Evolutionary conservation across 2,888 invertebrate species (phyloP), one percentile per base, ranked within the genome.

Genomic region (Thecophora atra): DNA sequence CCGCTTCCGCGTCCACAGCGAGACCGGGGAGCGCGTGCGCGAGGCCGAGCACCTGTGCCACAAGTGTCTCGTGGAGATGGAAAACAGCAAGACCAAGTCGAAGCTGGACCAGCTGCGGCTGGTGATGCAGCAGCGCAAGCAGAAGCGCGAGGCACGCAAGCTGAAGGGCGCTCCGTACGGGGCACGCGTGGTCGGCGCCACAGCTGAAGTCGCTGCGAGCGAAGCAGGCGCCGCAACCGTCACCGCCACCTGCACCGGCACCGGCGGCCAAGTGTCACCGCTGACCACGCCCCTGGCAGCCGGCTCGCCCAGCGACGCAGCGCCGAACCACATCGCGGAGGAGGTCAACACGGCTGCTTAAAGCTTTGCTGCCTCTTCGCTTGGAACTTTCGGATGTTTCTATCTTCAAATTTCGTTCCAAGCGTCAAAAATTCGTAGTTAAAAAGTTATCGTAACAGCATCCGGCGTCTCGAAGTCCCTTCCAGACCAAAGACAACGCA

Each of bases 41-140:
- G 37, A 37, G 8, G 8, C 1, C 21, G 81, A 82, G 64, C 79
- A 80, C 73, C 82, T 82, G 76, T 86, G 87, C 77, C 80, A 81
- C 47, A 89, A 84, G 87, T 92, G 88, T 79, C 78, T 81, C 21
- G 86, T 90, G 72, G 91, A 91, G 65, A 87, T 91, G 82, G 93
- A 94, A 77, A 94, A 94, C 83, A 90, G 91, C 78, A 93, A 93
- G 79, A 93, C 94, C 8, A 92, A 94, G 80, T 93, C 93, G 78
- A 97, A 97, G 86, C 90, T 97, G 86, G 94, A 95, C 82, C 94
- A 94, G 77, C 88, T 97, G 70, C 91, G 96, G 77, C 89, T 94
- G 77, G 94, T 96, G 72, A 94, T 97, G 94, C 95, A 95, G 79
- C 95, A 97, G 85, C 91, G 94, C 80, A 92, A 95, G 76, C 93